Percentiles rank a stretch among this genome's conserved stretches.
Evolutionary conservation across 2,888 invertebrate genomes (phyloP).

Genomic region (Cephus sareptanus): DNA sequence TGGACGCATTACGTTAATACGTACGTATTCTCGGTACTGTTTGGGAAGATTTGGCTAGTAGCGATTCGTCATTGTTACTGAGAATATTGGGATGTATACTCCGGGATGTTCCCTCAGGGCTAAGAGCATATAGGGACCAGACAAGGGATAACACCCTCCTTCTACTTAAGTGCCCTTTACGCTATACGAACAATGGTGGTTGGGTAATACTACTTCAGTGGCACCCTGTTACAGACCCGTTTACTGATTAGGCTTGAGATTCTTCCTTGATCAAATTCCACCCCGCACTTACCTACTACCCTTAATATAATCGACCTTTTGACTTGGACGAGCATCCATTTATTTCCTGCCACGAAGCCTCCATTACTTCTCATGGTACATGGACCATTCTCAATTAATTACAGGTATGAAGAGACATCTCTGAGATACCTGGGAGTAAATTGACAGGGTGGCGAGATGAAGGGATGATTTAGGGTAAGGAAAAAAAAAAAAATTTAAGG

Average conservation of each 20-base stretch:
- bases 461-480: not conserved
- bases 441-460: not conserved
- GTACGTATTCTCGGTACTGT: not conserved
- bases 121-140: slow-evolving; percentile 48
- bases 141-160: slow-evolving; percentile 48
- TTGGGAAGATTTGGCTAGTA: slow-evolving; percentile 45
- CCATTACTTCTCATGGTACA: not conserved
- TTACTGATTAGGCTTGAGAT: slow-evolving; percentile 49
- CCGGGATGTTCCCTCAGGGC: slow-evolving; percentile 42
- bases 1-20: not conserved
- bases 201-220: slow-evolving; percentile 21
- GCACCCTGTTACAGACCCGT: slow-evolving; percentile 27
- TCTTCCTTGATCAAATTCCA: slow-evolving; percentile 37
- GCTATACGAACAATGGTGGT: slow-evolving; percentile 34
- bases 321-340: not conserved
- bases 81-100: slow-evolving; percentile 51
- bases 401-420: not conserved
- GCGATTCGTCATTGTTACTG: slow-evolving; percentile 52
- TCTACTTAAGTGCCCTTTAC: slow-evolving; percentile 49
- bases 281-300: slow-evolving; percentile 22
- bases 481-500: not conserved
- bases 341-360: not conserved
- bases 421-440: not conserved
- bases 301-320: slow-evolving; percentile 14
- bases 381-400: not conserved